Evolutionary conservation across 2,888 invertebrate species (phyloP).

Genomic region (Eristalis pertinax): DNA sequence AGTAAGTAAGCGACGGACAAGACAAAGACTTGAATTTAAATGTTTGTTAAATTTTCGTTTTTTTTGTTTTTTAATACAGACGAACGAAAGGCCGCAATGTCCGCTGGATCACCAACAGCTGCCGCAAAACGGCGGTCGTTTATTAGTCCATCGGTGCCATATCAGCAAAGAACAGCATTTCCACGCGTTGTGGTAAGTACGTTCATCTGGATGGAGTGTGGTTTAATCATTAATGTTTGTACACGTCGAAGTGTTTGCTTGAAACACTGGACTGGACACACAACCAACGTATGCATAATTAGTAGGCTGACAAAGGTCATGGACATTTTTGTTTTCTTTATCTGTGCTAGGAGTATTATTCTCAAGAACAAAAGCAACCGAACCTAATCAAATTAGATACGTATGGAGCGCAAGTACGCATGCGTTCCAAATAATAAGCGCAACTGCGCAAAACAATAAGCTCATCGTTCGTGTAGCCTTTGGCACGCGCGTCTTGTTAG

Average conservation of each 20-base stretch:
- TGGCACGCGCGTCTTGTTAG: not conserved
- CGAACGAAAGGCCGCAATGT: constrained; percentile 27
- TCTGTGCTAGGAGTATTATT: not conserved
- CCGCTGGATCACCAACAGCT: constrained; percentile 20
- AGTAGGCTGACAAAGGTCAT: not conserved
- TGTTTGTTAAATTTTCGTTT: not conserved
- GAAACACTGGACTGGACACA: not conserved
- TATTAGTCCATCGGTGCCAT: constrained; percentile 75
- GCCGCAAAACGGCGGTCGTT: constrained; percentile 45
- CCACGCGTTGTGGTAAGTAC: constrained; percentile 82
- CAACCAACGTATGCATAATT: too few relatives aligned
- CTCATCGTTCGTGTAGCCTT: not conserved
- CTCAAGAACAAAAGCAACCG: not conserved
- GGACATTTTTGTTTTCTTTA: not conserved
- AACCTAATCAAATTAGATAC: not conserved
- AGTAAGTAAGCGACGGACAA: constrained; percentile 38
- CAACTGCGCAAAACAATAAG: not conserved
- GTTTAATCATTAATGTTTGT: too few relatives aligned
- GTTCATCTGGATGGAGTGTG: not conserved
- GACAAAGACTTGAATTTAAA: not conserved
- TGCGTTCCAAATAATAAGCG: not conserved
- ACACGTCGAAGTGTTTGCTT: not conserved
- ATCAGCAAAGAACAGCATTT: constrained; percentile 79
- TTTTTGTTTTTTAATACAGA: constrained; percentile 40
- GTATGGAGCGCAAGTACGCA: not conserved